Percentiles rank a stretch among this genome's conserved stretches.
These are phyloP conservation scores for Gambusia holbrooki DNA, from an alignment of 2,113 vertebrate genomes.

Conservation along the genomic window DNA sequence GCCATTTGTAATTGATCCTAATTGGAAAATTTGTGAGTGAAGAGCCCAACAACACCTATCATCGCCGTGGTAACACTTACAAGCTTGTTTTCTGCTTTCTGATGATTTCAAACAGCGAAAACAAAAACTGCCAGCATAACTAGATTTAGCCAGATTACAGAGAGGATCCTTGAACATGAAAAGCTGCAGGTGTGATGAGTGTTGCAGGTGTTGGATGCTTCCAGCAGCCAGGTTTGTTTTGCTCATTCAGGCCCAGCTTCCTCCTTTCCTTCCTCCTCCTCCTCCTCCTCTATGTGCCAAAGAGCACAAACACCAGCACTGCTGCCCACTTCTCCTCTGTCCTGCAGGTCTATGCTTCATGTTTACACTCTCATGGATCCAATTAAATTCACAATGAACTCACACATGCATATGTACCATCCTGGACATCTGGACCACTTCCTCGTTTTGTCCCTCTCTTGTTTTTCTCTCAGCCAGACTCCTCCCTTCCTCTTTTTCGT, in stretches of 20 bases:
- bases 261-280: not conserved
- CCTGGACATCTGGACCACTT: not conserved
- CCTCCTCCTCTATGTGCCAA: constrained; percentile 32
- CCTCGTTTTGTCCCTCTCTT: not conserved
- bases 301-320: constrained; percentile 64
- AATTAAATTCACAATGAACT: constrained; percentile 22
- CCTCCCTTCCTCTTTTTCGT: too few relatives aligned
- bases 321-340: constrained; percentile 54
- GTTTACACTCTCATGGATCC: constrained; percentile 51
- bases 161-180: not conserved
- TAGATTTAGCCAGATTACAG: not conserved
- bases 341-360: constrained; percentile 37
- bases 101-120: not conserved
- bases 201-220: constrained; percentile 40
- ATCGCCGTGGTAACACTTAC: not conserved
- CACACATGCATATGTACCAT: constrained; percentile 10
- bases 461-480: not conserved
- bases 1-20: not conserved
- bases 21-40: not conserved
- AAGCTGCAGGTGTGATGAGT: constrained; percentile 8
- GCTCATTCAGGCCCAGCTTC: constrained; percentile 24
- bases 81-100: not conserved
- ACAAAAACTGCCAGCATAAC: not conserved
- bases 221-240: constrained; percentile 44
- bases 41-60: not conserved